Evolutionary conservation across 2,113 vertebrate species (phyloP).

Genomic region (Dolichallabes microphthalmus): DNA sequence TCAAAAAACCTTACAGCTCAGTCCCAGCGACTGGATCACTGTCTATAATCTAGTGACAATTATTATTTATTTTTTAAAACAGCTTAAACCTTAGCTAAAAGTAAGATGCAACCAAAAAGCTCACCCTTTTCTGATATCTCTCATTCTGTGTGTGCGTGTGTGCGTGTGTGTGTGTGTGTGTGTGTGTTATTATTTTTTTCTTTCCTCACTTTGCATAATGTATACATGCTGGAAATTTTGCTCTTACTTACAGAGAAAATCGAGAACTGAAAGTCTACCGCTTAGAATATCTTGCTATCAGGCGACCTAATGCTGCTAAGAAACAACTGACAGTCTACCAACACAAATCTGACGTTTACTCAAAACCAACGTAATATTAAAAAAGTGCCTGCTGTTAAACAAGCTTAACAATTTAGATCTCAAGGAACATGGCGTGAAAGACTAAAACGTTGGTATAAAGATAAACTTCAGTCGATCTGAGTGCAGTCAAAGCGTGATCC

Average conservation of each 20-base stretch:
- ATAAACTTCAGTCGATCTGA: neutral
- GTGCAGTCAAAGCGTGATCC: constrained; percentile 9
- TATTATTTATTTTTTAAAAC: neutral
- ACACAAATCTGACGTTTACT: neutral
- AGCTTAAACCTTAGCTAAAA: neutral
- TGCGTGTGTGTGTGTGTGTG: too few relatives aligned
- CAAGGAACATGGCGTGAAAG: neutral
- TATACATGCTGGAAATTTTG: neutral
- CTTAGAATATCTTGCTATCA: constrained; percentile 9
- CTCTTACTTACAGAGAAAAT: neutral
- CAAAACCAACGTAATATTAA: neutral
- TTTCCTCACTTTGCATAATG: neutral
- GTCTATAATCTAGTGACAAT: neutral
- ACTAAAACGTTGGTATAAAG: neutral
- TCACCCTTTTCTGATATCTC: too few relatives aligned
- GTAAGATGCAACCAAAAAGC: too few relatives aligned
- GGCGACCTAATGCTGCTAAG: neutral
- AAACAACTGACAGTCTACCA: neutral
- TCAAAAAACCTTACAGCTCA: neutral
- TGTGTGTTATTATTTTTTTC: too few relatives aligned
- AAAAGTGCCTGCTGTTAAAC: neutral
- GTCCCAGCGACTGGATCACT: neutral
- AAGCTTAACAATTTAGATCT: neutral
- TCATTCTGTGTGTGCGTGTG: too few relatives aligned
- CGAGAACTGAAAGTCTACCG: neutral